These are phyloP conservation scores for Formicarius rufipectus DNA, from an alignment of 2,113 vertebrate genomes.

Conservation along the genomic window DNA sequence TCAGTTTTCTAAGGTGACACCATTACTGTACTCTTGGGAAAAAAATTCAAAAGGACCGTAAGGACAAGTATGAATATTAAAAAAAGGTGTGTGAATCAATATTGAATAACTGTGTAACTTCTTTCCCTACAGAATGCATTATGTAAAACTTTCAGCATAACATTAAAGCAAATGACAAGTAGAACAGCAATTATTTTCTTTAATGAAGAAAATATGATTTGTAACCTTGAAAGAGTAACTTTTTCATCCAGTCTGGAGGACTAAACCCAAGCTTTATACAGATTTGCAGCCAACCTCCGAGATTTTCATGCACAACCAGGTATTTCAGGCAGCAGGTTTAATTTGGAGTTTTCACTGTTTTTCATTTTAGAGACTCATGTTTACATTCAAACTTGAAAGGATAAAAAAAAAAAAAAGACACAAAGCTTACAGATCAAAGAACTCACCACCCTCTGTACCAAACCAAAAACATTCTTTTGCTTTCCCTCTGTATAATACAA, in stretches of 20 bases:
- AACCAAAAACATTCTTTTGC: not conserved
- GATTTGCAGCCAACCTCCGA: constrained; percentile 6
- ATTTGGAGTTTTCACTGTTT: not conserved
- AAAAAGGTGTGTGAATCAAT: not conserved
- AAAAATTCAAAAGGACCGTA: not conserved
- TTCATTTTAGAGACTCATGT: not conserved
- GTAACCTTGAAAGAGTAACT: constrained; percentile 24
- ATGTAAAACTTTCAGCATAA: not conserved
- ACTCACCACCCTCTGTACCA: not conserved
- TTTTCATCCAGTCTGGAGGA: constrained; percentile 15
- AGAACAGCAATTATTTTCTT: constrained; percentile 51
- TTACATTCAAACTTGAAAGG: constrained; percentile 40
- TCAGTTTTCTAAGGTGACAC: not conserved
- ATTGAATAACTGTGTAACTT: not conserved
- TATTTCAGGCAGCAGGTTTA: not conserved
- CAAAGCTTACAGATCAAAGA: constrained; percentile 28
- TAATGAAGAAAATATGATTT: constrained; percentile 62
- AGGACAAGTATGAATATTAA: not conserved
- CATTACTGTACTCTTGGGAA: not conserved
- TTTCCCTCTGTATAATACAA: not conserved
- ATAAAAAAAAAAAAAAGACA: constrained; percentile 12
- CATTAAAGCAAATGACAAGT: constrained; percentile 34
- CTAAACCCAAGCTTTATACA: constrained; percentile 28
- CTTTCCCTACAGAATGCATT: not conserved
- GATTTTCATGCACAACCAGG: not conserved